phyloP scores from a whole-genome alignment of 2,888 invertebrate genomes.

The Metellina segmentata region DNA sequence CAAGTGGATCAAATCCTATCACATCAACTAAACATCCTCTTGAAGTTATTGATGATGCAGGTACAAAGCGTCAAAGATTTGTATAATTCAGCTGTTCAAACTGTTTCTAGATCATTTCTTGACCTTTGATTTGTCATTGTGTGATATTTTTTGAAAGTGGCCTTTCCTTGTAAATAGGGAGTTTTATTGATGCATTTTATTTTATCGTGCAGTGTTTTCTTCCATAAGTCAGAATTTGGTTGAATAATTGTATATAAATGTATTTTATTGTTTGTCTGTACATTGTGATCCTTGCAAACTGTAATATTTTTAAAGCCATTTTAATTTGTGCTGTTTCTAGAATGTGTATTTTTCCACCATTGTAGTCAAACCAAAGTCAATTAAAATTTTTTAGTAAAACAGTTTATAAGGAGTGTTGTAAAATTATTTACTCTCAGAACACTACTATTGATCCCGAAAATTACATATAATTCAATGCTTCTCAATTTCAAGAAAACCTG shows the following conservation, averaged over 20 bases:
- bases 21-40: background rate
- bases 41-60: background rate
- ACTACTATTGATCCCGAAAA: no score
- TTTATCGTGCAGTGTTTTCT: background rate
- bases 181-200: background rate
- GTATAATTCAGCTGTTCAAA: background rate
- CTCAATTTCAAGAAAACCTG: no score
- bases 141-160: background rate
- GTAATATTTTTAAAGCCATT: background rate
- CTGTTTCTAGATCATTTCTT: background rate
- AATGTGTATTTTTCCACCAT: background rate
- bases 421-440: no score
- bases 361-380: background rate
- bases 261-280: background rate
- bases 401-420: no score
- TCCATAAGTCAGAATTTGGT: background rate
- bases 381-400: background rate
- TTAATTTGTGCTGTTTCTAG: background rate
- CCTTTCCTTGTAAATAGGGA: background rate
- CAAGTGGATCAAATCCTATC: background rate
- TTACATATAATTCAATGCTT: no score
- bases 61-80: background rate
- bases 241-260: background rate
- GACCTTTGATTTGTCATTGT: background rate
- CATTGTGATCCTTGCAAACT: background rate